phyloP scores from a whole-genome alignment of 2,888 invertebrate genomes.

The Cheilosia grossa region DNA sequence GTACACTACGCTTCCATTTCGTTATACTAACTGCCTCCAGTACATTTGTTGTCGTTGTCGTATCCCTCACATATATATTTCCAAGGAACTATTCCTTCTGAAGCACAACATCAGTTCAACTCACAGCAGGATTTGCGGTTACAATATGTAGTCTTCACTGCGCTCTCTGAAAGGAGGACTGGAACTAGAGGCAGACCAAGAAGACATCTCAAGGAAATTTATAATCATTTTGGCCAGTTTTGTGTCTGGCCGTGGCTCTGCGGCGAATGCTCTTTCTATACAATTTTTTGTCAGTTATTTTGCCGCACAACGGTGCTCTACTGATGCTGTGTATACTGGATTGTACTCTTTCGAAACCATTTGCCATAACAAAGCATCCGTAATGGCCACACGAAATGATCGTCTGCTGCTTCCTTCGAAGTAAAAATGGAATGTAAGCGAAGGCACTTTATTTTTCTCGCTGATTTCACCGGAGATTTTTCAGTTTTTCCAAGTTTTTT shows the following conservation, averaged over 20 bases:
- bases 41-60: too few relatives aligned
- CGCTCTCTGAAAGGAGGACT: not conserved
- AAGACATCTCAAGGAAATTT: conserved; percentile 48
- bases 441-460: conserved; percentile 61
- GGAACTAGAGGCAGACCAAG: not conserved
- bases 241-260: conserved; percentile 32
- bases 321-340: not conserved
- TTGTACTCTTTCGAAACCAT: conserved; percentile 29
- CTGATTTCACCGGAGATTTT: conserved; percentile 63
- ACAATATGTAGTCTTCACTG: conserved; percentile 20
- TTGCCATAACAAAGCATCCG: conserved; percentile 51
- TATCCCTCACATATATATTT: too few relatives aligned
- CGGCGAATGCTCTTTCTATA: conserved; percentile 33
- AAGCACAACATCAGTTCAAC: not conserved
- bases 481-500: conserved; percentile 13
- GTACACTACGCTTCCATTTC: too few relatives aligned
- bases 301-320: conserved; percentile 25
- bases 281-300: conserved; percentile 35
- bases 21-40: too few relatives aligned
- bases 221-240: conserved; percentile 58
- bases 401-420: conserved; percentile 28
- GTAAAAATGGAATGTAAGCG: conserved; percentile 46
- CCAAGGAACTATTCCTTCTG: not conserved
- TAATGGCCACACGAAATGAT: conserved; percentile 54
- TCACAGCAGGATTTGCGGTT: conserved; percentile 15